Conservation (phyloP, 2,888 invertebrate genomes). For the Meiosimyza platycephala region DNA sequence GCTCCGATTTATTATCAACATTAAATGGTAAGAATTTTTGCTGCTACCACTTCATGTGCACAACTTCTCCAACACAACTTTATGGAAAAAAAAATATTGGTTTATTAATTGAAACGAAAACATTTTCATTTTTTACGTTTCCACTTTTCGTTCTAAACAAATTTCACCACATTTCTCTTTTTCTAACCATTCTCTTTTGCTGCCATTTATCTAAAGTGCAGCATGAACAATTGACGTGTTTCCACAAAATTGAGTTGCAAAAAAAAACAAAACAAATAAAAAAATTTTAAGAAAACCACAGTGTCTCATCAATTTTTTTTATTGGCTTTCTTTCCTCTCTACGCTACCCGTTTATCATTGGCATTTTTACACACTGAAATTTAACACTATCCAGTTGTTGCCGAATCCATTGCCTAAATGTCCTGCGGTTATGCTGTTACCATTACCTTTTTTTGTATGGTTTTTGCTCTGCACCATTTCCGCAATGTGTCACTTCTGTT, state of each 20-base stretch:
- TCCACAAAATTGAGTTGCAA: too few species aligned
- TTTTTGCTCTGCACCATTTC: conserved; percentile 18
- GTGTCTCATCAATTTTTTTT: too few species aligned
- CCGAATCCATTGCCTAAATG: not conserved
- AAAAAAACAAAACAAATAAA: too few species aligned
- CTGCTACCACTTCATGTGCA: not conserved
- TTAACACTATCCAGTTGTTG: not conserved
- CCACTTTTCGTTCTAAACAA: not conserved
- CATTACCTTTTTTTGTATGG: not conserved
- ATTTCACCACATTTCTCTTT: too few species aligned
- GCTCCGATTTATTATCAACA: not conserved
- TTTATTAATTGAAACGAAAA: conserved; percentile 18
- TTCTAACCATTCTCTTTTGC: too few species aligned
- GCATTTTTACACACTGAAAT: conserved; percentile 9
- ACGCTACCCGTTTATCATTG: not conserved
- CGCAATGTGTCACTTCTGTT: conserved; percentile 11
- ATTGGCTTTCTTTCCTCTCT: not conserved
- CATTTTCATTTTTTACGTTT: not conserved
- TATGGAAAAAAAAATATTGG: conserved; percentile 6
- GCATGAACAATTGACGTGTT: too few species aligned
- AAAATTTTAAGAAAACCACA: too few species aligned
- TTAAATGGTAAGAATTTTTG: not conserved
- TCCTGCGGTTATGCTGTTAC: not conserved
- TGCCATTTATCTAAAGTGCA: too few species aligned
- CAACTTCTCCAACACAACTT: too few species aligned